Conservation (phyloP, 2,113 vertebrate genomes). For the Collichthys lucidus region DNA sequence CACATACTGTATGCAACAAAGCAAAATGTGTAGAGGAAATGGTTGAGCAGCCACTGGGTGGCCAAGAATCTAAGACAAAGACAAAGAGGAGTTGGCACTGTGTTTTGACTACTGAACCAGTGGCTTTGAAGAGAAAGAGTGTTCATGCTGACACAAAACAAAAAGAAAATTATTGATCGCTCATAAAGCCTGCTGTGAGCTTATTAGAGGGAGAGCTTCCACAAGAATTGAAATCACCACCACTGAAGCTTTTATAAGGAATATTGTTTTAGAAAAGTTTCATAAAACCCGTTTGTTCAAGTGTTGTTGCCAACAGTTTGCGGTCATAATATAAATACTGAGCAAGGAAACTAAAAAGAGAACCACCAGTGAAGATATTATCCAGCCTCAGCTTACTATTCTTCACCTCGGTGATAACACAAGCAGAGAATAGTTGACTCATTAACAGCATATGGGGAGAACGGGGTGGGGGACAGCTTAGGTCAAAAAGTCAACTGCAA, state of each 20-base stretch:
- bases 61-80: conserved; percentile 19
- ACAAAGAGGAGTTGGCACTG: conserved; percentile 53
- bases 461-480: no score
- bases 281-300: no score
- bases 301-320: not conserved
- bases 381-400: not conserved
- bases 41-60: conserved; percentile 23
- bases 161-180: conserved; percentile 44
- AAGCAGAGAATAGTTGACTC: conserved; percentile 42
- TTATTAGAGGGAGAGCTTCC: conserved; percentile 14
- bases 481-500: no score
- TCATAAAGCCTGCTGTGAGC: conserved; percentile 11
- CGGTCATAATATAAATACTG: not conserved
- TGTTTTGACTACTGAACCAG: conserved; percentile 43
- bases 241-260: conserved; percentile 1
- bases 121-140: not conserved
- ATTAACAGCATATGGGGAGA: conserved; percentile 41
- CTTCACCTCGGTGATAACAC: conserved; percentile 31
- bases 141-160: conserved; percentile 51
- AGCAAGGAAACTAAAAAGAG: not conserved
- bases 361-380: not conserved
- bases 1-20: conserved; percentile 38
- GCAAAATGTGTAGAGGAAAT: conserved; percentile 38
- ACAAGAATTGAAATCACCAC: conserved; percentile 9
- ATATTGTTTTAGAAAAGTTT: not conserved